Conservation (phyloP, 2,888 invertebrate genomes). For the Sepiola atlantica region DNA sequence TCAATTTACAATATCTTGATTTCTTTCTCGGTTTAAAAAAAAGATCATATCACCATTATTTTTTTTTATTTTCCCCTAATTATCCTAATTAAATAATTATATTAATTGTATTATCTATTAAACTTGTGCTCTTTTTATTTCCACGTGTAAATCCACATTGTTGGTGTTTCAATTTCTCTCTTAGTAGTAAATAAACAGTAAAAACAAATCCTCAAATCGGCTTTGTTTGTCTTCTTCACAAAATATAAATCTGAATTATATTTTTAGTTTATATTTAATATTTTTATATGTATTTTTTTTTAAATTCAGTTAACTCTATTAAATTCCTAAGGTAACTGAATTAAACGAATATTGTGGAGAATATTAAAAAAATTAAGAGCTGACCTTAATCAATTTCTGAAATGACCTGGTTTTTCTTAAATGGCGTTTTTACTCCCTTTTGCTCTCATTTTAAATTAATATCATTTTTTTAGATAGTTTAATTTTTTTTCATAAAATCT, state of each 20-base stretch:
- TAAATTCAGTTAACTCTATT: neutral
- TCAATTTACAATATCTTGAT: neutral
- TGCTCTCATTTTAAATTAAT: neutral
- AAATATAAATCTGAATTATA: neutral
- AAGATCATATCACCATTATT: neutral
- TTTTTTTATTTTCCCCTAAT: neutral
- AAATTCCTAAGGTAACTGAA: neutral
- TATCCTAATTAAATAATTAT: neutral
- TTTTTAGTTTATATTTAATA: neutral
- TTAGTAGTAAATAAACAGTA: neutral
- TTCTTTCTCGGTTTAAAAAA: neutral
- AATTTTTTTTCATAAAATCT: neutral
- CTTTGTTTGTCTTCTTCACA: neutral
- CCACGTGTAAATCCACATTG: neutral
- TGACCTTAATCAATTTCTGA: conserved; percentile 44
- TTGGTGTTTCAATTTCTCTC: neutral
- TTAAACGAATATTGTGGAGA: neutral
- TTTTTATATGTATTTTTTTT: neutral
- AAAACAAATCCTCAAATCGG: neutral
- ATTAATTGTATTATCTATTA: neutral
- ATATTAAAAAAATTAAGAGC: neutral
- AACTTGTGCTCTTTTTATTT: neutral
- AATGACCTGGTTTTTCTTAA: conserved; percentile 44
- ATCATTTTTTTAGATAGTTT: neutral
- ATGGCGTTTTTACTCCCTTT: conserved; percentile 32